phyloP scores from a whole-genome alignment of 2,888 invertebrate species.

The Agrotis puta region DNA sequence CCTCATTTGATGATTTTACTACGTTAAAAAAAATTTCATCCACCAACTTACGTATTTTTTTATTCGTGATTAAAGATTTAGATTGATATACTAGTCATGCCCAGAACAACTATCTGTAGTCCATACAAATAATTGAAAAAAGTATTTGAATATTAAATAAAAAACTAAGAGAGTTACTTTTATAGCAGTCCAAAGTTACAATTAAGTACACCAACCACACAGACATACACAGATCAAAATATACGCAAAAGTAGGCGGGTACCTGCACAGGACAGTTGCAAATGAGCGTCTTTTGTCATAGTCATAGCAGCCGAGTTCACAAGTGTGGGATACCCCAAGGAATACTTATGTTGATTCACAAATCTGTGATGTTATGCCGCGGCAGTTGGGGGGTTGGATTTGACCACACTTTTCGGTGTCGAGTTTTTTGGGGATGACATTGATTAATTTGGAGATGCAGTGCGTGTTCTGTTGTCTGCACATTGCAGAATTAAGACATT shows the following conservation, averaged over 20 bases:
- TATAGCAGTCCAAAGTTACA: constrained; percentile 10
- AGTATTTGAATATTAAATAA: too few species aligned
- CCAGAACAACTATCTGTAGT: too few species aligned
- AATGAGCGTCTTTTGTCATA: constrained; percentile 82
- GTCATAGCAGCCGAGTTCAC: constrained; percentile 68
- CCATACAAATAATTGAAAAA: too few species aligned
- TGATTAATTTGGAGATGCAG: constrained; percentile 21
- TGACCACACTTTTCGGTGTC: constrained; percentile 41
- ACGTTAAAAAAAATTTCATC: too few species aligned
- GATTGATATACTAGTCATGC: too few species aligned
- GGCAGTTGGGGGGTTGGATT: constrained; percentile 25
- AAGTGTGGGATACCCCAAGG: constrained; percentile 47
- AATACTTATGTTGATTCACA: constrained; percentile 61
- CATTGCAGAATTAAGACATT: too few species aligned
- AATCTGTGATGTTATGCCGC: constrained; percentile 50
- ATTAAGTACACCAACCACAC: constrained; percentile 25
- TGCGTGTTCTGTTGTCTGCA: too few species aligned
- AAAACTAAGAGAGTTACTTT: too few species aligned
- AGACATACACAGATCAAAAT: constrained; percentile 61
- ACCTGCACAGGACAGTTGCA: constrained; percentile 78
- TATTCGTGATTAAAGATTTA: too few species aligned
- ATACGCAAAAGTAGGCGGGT: constrained; percentile 67
- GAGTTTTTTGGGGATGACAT: constrained; percentile 31
- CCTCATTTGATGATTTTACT: too few species aligned
- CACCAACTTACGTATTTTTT: too few species aligned